Percentiles rank a stretch among this genome's conserved stretches.
Conservation (phyloP, 2,888 invertebrate species). For the Lochmaea crataegi region DNA sequence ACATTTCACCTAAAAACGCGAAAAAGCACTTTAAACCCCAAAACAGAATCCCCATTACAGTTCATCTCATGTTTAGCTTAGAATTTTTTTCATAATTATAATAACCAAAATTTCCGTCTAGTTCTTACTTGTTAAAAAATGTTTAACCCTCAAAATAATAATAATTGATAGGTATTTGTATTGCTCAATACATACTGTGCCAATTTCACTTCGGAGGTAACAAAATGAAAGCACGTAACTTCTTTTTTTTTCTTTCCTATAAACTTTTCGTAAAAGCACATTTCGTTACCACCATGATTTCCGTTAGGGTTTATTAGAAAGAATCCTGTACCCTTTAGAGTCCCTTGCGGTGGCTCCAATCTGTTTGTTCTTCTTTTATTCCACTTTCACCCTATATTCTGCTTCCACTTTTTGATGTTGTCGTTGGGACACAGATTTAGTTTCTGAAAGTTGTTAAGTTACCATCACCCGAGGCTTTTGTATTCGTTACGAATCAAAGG, state of each 20-base stretch:
- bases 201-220: too few species aligned
- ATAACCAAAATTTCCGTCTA: too few species aligned
- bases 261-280: slow-evolving; percentile 1
- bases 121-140: too few species aligned
- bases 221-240: neutral
- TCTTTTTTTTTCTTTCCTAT: neutral
- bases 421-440: slow-evolving; percentile 5
- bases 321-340: slow-evolving; percentile 16
- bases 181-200: too few species aligned
- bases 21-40: too few species aligned
- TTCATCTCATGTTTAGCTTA: too few species aligned
- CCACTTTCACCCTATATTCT: slow-evolving; percentile 14
- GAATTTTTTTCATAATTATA: too few species aligned
- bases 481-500: neutral
- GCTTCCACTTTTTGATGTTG: slow-evolving; percentile 11
- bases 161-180: too few species aligned
- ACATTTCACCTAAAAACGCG: too few species aligned
- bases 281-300: slow-evolving; percentile 2
- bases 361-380: slow-evolving; percentile 21
- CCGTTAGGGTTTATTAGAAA: slow-evolving; percentile 28
- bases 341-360: slow-evolving; percentile 19
- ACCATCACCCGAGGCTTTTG: slow-evolving; percentile 9
- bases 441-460: neutral
- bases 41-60: too few species aligned
- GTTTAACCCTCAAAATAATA: too few species aligned